Evolutionary conservation across 2,797 vertebrate species (phyloP), one percentile per base, ranked within the genome.

Genomic region (Oceanodroma leucorhoa): DNA sequence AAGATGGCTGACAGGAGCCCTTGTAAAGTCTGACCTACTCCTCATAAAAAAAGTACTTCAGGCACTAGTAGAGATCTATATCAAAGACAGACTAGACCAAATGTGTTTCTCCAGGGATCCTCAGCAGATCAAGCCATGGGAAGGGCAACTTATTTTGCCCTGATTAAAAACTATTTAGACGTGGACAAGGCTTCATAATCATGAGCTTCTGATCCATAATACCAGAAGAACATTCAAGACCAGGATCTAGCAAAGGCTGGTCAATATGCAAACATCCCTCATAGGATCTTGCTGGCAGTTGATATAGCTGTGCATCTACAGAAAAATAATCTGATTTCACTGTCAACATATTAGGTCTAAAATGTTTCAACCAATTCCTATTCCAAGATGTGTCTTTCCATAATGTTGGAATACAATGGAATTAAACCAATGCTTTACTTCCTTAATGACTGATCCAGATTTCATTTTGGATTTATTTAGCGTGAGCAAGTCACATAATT

Each of bases 1-100:
- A 40, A 40, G 24, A 43, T 0, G 23, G 40, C 11, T 53, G 76
- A 40, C 11, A 50, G 0, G 0, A 90, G 30, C 60, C 43, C 79
- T 18, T 26, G 22, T n/a, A 2, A 58, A 77, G 51, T 10, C 34
- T 69, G 85, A 70, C 55, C 66, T 46, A 1, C 7, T 72, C 54
- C n/a, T 61, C 55, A 32, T 11, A 19, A 72, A 51, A 38, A 26
- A 36, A 55, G 21, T 9, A n/a, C 26, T 64, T 30, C 29, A 78
- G 80, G 53, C 80, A 46, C 36, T 20, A 23, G 9, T 3, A 38
- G 27, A 72, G 75, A 30, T 32, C 46, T 43, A 0, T 0, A n/a
- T 8, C 64, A 57, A 57, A 55, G 34, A 23, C 17, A 70, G 45
- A 60, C 40, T 7, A 14, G 15, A 38, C 7, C 22, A 40, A 51